Evolutionary conservation across 1,140 invertebrate genomes (phyloP), one percentile per base, ranked within the genome.

Genomic region (Panagrolaimus sp.): DNA sequence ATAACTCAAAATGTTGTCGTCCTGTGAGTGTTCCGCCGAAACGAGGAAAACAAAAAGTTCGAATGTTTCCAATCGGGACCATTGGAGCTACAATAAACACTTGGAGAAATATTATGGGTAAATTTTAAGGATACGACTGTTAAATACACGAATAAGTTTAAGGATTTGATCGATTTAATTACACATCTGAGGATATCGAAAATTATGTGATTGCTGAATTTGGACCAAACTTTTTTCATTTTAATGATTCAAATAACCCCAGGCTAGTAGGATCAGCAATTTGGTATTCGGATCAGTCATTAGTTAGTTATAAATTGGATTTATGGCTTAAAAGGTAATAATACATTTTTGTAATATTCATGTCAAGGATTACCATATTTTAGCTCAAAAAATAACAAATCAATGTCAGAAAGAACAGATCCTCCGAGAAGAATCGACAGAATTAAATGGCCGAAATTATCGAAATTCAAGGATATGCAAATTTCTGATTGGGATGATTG

Each of bases 91-190:
- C 52, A 26, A 28, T 58, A 4, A 21, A 58, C 1, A 28, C 52
- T 26, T 58, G 52, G 52, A n/a, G 52, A 21, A 58, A 58, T 12
- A 58, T 58, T 58, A 58, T 58, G 52, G 32, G 32, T 38, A 38
- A 21, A 21, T 26, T 14, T 58, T 12, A 21, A 58, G 28, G n/a
- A 58, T 12, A 12, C 52, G n/a, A n/a, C 32, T 4, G 32, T 38
- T 2, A 38, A 38, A 38, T 7, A 38, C n/a, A 38, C 7, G 32
- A 38, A 2, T 38, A 4, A 4, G 32, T 38, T 38, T 38, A 38
- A 38, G 32, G 32, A 4, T 38, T 38, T 38, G 32, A 7, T 38
- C 32, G 7, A 38, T 38, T 38, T 4, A 21, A 58, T 58, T 58
- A n/a, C n/a, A 28, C 21, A n/a, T n/a, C 17, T 26, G 28, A 17